Conservation (phyloP, 1,140 invertebrate genomes). For the Drosophila chauvacae region DNA sequence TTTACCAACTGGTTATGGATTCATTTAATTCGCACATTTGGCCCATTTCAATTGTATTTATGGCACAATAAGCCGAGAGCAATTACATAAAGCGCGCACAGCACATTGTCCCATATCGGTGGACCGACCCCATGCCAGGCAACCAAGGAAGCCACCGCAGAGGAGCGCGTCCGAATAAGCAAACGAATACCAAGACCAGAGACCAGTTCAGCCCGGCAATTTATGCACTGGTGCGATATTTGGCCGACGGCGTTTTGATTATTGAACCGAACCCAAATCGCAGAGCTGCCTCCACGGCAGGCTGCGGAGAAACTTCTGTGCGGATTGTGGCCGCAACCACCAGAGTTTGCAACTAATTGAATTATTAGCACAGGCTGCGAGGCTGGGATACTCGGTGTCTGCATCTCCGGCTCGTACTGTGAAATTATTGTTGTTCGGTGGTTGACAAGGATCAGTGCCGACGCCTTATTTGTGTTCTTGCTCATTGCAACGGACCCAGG, state of each 20-base stretch:
- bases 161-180: constrained; percentile 9
- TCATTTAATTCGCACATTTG: constrained; percentile 32
- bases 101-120: constrained; percentile 37
- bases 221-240: constrained; percentile 72
- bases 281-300: constrained; percentile 18
- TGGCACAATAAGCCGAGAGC: constrained; percentile 35
- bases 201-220: constrained; percentile 45
- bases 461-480: constrained; percentile 80
- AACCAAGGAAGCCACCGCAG: constrained; percentile 7
- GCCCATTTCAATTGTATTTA: constrained; percentile 30
- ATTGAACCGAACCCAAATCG: constrained; percentile 58
- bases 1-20: constrained; percentile 5
- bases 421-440: constrained; percentile 78
- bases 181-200: constrained; percentile 3
- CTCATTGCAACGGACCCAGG: constrained; percentile 62
- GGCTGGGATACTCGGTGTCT: constrained; percentile 28
- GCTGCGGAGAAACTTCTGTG: constrained; percentile 43
- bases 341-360: constrained; percentile 78
- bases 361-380: constrained; percentile 67
- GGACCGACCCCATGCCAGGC: constrained; percentile 43
- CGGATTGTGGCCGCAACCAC: constrained; percentile 41
- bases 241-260: constrained; percentile 68
- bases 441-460: constrained; percentile 81
- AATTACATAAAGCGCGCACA: constrained; percentile 39
- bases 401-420: constrained; percentile 29